Conservation (phyloP, 2,888 invertebrate genomes). For the Alloplasta piceator region DNA sequence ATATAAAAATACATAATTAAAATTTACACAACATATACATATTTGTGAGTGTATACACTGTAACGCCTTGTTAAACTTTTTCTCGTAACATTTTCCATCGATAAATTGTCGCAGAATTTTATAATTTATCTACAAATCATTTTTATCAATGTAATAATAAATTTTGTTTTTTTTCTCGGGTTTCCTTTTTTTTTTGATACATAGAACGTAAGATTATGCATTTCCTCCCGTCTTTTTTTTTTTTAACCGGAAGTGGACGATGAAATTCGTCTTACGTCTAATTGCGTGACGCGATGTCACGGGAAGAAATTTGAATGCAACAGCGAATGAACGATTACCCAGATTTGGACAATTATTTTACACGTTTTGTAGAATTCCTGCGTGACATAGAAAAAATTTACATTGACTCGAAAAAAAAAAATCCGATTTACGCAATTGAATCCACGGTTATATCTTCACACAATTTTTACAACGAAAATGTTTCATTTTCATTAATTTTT, state of each 20-base stretch:
- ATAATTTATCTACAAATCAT: constrained; percentile 52
- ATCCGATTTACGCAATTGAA: too few species aligned
- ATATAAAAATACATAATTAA: constrained; percentile 69
- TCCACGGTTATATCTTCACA: too few species aligned
- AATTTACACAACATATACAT: constrained; percentile 63
- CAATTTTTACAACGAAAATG: too few species aligned
- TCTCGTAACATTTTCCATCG: constrained; percentile 39
- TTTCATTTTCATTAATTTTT: too few species aligned
- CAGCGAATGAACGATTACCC: too few species aligned
- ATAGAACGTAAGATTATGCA: constrained; percentile 37
- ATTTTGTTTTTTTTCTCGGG: background rate
- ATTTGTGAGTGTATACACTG: constrained; percentile 44
- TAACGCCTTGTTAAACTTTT: constrained; percentile 61
- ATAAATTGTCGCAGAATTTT: constrained; percentile 33
- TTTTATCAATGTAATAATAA: constrained; percentile 41
- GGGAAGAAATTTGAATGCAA: background rate
- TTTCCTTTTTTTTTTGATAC: constrained; percentile 19
- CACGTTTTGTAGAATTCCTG: too few species aligned
- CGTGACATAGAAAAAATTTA: too few species aligned
- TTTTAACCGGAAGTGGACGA: background rate
- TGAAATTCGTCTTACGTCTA: constrained; percentile 13
- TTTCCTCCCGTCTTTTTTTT: background rate
- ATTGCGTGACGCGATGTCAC: constrained; percentile 4
- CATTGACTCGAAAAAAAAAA: too few species aligned
- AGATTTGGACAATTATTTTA: too few species aligned